Evolutionary conservation across 2,113 vertebrate species (phyloP), one percentile per base, ranked within the genome.

Genomic region (Sinocyclocheilus maitianheensis): DNA sequence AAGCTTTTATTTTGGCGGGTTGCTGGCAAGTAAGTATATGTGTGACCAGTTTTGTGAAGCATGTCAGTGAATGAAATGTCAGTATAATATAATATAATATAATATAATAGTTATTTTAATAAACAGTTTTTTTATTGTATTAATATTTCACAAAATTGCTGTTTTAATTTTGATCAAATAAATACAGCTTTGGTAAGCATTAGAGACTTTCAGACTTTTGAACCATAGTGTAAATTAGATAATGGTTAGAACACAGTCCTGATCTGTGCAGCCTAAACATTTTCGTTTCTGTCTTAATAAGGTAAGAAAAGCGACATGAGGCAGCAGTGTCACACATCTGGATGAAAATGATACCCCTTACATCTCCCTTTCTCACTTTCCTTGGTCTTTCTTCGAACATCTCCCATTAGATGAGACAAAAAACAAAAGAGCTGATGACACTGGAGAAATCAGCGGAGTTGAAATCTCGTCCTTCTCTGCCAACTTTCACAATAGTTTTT

Each of bases 401-500:
- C 48, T 82, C 62, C 40, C 71, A 53, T 76, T 83, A 46, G 43
- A 63, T 51, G 37, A 26, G 40, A 51, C 30, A 34, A 62, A 72
- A 63, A 62, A 62, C 13, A 84, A 75, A 77, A 18, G 51, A 78
- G 34, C 37, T n/a, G 71, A 79, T 74, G 77, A 74, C 84, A 86
- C 84, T 60, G 77, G 77, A 86, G 86, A 78, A 74, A 87, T 84
- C 60, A 65, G 20, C 55, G 7, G 51, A 84, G 76, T 62, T 69
- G 53, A 69, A 77, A 87, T 60, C 86, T 76, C 37, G 77, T 78
- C 81, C 67, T 48, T 91, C 89, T 90, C 91, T 91, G 90, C 90
- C 90, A 92, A 90, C 84, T 93, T 90, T 90, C 88, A 90, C 89
- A 85, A 91, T 91, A 72, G 53, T 77, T 86, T 88, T 88, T 83